Base-by-base conservation (phyloP, 2,113 vertebrate species). In the Salvelinus alpinus region DNA sequence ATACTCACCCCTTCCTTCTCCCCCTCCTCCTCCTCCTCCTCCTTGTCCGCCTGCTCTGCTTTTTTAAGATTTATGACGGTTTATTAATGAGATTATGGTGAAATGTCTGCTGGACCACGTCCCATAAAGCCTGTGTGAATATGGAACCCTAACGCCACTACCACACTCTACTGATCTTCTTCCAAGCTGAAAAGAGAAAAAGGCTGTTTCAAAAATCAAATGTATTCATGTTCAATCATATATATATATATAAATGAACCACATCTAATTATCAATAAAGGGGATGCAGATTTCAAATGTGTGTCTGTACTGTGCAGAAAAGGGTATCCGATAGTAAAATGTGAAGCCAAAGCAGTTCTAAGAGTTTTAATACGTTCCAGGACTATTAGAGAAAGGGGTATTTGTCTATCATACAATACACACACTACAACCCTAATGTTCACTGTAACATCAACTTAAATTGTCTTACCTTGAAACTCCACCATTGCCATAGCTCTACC, bases 61-160 rank as follows among this genome's bases (percentile, higher is more conserved):
- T 66, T n/a, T 31, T 66, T 24, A 66, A 66, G 64, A 66, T 66
- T 66, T 66, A 66, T 66, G 64, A 27, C 12, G 5, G 25, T 27
- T 14, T 69, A 38, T 57, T 65, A 60, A 65, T 74, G 27, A 57
- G 78, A 71, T 75, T 75, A 71, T 5, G 27, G 59, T 75, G 16
- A 75, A 65, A 71, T 80, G 48, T 71, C 62, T 20, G 54, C 44
- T 80, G 78, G 73, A 57, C 68, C 25, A 22, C 9, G 11, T 74
- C 65, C n/a, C 59, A 29, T 66, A 66, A 24, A 27, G 64, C 64
- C 59, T 62, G 59, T 27, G 64, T 66, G 64, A 27, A 25, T 66
- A 29, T 66, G 24, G 5, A 25, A 29, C 64, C 24, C 64, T 64
- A 25, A 66, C 64, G 22, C 24, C 24, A 66, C 64, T 29, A 66